Evolutionary conservation across 2,888 invertebrate species (phyloP).

Genomic region (Autographa pulchrina): DNA sequence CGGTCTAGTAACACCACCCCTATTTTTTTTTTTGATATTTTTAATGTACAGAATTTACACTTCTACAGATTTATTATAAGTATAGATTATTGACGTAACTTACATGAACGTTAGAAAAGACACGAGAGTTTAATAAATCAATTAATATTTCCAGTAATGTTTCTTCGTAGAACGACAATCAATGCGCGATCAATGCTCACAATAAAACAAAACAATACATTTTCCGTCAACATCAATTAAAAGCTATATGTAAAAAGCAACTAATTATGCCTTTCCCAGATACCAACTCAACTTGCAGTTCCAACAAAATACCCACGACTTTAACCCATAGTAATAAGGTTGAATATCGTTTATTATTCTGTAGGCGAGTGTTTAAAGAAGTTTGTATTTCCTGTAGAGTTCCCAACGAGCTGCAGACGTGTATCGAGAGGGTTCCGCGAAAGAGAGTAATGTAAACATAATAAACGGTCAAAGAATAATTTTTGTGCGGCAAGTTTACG

Average conservation of each 20-base stretch:
- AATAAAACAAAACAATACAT: constrained; percentile 52
- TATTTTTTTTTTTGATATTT: no score
- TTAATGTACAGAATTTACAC: no score
- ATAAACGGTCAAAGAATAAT: constrained; percentile 75
- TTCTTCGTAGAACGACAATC: constrained; percentile 17
- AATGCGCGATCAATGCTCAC: constrained; percentile 42
- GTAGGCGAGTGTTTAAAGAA: constrained; percentile 20
- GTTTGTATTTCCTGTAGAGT: constrained; percentile 52
- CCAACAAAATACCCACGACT: not conserved
- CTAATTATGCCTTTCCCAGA: constrained; percentile 57
- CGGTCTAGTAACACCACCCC: no score
- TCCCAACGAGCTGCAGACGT: constrained; percentile 61
- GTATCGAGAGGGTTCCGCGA: constrained; percentile 69
- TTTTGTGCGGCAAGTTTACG: constrained; percentile 69
- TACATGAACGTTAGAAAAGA: not conserved
- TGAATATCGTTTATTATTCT: constrained; percentile 27
- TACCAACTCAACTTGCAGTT: constrained; percentile 25
- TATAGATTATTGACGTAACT: no score
- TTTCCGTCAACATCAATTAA: constrained; percentile 63
- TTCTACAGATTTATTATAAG: no score
- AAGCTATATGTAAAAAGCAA: constrained; percentile 52
- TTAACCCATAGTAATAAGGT: constrained; percentile 30
- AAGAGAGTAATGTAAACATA: constrained; percentile 75
- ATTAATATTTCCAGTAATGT: constrained; percentile 9
- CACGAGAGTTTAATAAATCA: not conserved